Evolutionary conservation across 2,113 vertebrate genomes (phyloP).

Genomic region (Pandion haliaetus): DNA sequence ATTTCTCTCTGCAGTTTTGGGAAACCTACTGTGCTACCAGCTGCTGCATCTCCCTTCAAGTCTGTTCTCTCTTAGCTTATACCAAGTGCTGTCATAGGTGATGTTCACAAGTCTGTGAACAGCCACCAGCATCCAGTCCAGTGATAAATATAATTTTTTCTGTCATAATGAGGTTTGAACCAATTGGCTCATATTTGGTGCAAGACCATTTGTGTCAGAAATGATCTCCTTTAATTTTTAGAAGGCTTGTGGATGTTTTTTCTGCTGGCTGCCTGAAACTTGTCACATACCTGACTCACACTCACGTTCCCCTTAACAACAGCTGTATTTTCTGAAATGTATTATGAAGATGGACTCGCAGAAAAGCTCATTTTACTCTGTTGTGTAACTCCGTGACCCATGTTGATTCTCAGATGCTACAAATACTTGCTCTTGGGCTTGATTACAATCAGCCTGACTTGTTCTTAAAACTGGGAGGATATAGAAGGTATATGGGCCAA

Average conservation of each 20-base stretch:
- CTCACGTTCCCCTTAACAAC: background rate
- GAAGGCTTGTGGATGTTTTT: background rate
- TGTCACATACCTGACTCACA: background rate
- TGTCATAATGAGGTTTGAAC: background rate
- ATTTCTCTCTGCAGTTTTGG: background rate
- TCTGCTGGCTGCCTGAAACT: background rate
- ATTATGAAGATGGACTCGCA: background rate
- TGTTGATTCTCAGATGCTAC: background rate
- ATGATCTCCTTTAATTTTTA: background rate
- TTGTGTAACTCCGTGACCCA: background rate
- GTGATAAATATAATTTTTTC: conserved; percentile 14
- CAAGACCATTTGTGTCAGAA: background rate
- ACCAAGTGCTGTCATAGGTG: background rate
- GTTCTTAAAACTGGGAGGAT: background rate
- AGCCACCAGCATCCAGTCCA: background rate
- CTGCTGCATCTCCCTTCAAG: background rate
- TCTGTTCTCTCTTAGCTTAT: background rate
- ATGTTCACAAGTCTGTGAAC: background rate
- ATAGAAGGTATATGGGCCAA: background rate
- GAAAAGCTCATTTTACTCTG: background rate
- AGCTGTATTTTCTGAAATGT: background rate
- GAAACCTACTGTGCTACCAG: conserved; percentile 31
- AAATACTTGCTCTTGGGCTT: background rate
- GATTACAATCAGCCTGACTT: background rate
- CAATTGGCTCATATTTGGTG: background rate